phyloP scores from a whole-genome alignment of 1,140 invertebrate species.

The Cylas formicarius region DNA sequence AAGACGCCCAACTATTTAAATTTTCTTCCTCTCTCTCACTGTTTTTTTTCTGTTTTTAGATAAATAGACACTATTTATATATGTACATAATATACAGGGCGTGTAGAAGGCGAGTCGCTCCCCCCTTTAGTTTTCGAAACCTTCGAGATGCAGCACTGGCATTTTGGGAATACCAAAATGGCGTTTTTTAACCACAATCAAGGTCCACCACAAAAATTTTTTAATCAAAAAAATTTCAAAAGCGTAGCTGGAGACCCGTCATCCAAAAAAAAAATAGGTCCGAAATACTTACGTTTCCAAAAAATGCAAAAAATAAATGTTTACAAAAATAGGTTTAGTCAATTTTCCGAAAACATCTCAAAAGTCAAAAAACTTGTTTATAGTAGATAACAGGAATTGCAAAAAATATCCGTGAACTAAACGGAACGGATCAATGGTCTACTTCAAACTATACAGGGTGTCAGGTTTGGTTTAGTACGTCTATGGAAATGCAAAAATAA shows the following conservation, averaged over 20 bases:
- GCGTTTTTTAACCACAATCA: slow-evolving; percentile 18
- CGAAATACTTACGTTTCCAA: slow-evolving; percentile 13
- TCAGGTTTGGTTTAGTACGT: slow-evolving; percentile 1
- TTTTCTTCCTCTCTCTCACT: too few relatives aligned
- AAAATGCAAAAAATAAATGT: slow-evolving; percentile 16
- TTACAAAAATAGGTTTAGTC: slow-evolving; percentile 15
- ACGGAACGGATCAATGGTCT: slow-evolving; percentile 9
- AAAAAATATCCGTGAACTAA: background rate
- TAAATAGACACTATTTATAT: too few relatives aligned
- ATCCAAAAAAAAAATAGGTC: slow-evolving; percentile 23
- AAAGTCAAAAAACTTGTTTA: slow-evolving; percentile 26
- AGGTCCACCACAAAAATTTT: slow-evolving; percentile 18
- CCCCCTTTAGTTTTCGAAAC: slow-evolving; percentile 34
- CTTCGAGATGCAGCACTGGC: slow-evolving; percentile 34
- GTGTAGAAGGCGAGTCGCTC: slow-evolving; percentile 24
- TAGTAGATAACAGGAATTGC: slow-evolving; percentile 16
- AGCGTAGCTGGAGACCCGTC: slow-evolving; percentile 23
- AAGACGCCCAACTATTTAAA: too few relatives aligned
- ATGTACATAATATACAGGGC: too few relatives aligned
- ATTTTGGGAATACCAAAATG: slow-evolving; percentile 10
- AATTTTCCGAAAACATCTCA: slow-evolving; percentile 20
- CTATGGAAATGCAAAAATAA: too few relatives aligned
- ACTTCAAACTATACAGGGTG: background rate
- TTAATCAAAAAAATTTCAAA: slow-evolving; percentile 22
- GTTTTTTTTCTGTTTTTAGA: too few relatives aligned